Evolutionary conservation across 1,140 invertebrate species (phyloP).

Genomic region (Anoplophora glabripennis): DNA sequence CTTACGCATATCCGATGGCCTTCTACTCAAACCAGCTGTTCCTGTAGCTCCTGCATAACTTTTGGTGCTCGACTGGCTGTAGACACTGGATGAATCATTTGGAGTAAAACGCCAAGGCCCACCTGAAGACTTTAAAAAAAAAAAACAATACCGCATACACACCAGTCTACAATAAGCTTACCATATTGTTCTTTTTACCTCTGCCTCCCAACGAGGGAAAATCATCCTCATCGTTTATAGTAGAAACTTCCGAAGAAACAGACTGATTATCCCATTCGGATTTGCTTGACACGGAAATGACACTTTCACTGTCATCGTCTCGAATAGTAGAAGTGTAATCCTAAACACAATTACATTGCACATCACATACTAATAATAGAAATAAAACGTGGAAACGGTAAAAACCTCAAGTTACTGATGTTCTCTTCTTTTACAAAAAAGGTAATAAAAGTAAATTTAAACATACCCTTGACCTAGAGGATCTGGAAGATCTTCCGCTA

Average conservation of each 20-base stretch:
- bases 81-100: no score
- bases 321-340: background rate
- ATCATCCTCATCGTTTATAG: background rate
- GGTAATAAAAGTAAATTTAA: no score
- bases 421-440: no score
- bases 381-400: no score
- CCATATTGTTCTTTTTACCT: background rate
- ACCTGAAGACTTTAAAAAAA: no score
- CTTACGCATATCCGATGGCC: background rate
- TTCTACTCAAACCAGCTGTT: background rate
- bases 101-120: no score
- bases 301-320: constrained; percentile 8
- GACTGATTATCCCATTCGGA: constrained; percentile 18
- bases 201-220: constrained; percentile 8
- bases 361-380: no score
- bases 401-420: no score
- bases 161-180: background rate
- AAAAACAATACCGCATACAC: background rate
- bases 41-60: constrained; percentile 16
- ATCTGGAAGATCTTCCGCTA: background rate
- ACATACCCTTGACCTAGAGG: background rate
- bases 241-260: constrained; percentile 1
- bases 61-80: background rate
- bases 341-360: background rate
- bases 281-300: constrained; percentile 11